Evolutionary conservation across 2,888 invertebrate species (phyloP).

Genomic region (Crocallis elinguaria): DNA sequence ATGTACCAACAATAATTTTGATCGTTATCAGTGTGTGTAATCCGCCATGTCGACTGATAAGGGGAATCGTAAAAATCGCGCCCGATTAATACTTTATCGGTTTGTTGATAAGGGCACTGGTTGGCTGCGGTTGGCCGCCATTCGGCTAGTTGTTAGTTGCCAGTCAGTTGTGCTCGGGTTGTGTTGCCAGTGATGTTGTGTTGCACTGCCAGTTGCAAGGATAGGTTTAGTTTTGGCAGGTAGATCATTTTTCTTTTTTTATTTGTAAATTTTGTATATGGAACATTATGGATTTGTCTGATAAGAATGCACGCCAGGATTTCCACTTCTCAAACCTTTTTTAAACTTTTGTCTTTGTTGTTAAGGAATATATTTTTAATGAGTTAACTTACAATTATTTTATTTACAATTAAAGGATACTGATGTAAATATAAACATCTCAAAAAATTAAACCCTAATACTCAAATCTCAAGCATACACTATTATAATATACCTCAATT

Average conservation of each 20-base stretch:
- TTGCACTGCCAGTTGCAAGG: neutral
- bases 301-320: no score
- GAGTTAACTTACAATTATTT: no score
- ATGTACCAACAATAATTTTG: constrained; percentile 62
- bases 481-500: no score
- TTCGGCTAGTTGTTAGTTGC: neutral
- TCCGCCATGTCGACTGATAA: constrained; percentile 80
- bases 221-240: neutral
- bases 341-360: no score
- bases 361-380: no score
- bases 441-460: no score
- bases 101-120: constrained; percentile 46
- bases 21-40: constrained; percentile 77
- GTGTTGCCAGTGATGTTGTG: neutral
- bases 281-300: no score
- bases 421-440: no score
- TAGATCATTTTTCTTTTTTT: neutral
- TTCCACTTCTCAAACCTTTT: no score
- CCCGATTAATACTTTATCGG: constrained; percentile 65
- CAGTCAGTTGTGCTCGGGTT: neutral
- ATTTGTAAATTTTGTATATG: no score
- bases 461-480: no score
- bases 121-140: constrained; percentile 23
- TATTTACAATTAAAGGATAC: no score
- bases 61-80: constrained; percentile 78